Conservation (phyloP, 2,888 invertebrate genomes). For the Bellardia pandia region DNA sequence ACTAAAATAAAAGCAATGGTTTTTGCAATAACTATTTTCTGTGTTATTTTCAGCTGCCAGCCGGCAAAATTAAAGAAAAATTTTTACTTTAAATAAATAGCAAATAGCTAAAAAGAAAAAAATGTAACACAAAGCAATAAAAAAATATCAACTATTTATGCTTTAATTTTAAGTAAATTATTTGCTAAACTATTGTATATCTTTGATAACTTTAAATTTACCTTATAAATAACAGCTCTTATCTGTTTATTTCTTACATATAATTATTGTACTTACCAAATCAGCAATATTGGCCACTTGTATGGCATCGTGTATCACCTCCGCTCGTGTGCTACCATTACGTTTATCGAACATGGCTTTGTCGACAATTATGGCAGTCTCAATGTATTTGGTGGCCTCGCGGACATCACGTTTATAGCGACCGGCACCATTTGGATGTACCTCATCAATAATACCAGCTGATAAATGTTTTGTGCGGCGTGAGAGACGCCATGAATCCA, state of each 20-base stretch:
- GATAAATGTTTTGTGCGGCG: conserved; percentile 86
- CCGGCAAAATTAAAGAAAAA: conserved; percentile 37
- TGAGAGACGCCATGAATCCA: conserved; percentile 89
- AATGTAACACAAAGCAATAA: background rate
- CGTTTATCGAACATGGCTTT: conserved; percentile 97
- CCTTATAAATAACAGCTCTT: too few species aligned
- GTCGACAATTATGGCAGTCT: conserved; percentile 97
- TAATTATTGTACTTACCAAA: conserved; percentile 88
- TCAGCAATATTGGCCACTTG: conserved; percentile 99
- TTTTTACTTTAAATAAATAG: conserved; percentile 18
- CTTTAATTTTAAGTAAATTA: too few species aligned
- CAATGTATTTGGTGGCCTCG: conserved; percentile 96
- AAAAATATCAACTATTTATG: background rate
- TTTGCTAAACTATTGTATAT: too few species aligned
- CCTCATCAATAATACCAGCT: conserved; percentile 83
- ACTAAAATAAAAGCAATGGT: conserved; percentile 50
- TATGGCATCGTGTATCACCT: conserved; percentile 97
- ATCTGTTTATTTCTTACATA: too few species aligned
- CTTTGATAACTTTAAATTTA: too few species aligned
- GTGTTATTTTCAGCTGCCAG: conserved; percentile 10
- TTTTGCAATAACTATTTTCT: conserved; percentile 25
- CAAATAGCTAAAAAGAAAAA: conserved; percentile 6
- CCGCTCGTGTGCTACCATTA: conserved; percentile 93
- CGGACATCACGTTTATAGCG: conserved; percentile 91
- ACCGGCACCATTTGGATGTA: conserved; percentile 83